phyloP scores from a whole-genome alignment of 2,888 invertebrate species.

The Octonoba sinensis region DNA sequence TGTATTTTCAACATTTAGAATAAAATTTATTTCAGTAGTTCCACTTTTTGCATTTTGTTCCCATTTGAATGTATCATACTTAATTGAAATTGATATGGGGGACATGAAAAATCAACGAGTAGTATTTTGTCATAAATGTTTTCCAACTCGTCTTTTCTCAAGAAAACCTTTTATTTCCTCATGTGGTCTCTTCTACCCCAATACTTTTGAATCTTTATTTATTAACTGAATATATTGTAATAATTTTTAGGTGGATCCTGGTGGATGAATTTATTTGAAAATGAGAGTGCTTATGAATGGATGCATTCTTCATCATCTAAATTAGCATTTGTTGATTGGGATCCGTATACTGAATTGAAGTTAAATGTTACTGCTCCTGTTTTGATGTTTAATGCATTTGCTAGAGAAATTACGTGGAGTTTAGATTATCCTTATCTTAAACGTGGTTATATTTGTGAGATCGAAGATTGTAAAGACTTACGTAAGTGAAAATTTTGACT shows the following conservation, averaged over 20 bases:
- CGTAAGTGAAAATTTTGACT: neutral
- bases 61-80: too few species aligned
- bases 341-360: conserved; percentile 7
- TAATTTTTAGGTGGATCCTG: conserved; percentile 2
- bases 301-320: neutral
- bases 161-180: too few species aligned
- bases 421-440: conserved; percentile 1
- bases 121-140: too few species aligned
- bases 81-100: too few species aligned
- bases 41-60: too few species aligned
- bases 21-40: too few species aligned
- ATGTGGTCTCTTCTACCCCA: too few species aligned
- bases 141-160: too few species aligned
- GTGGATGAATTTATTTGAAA: conserved; percentile 32
- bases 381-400: neutral
- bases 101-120: too few species aligned
- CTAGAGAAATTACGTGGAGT: conserved; percentile 2
- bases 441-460: conserved; percentile 27
- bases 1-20: too few species aligned
- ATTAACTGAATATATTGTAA: too few species aligned
- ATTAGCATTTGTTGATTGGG: conserved; percentile 24
- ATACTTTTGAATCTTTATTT: too few species aligned
- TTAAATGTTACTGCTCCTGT: neutral
- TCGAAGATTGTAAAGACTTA: conserved; percentile 1
- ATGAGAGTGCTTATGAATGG: conserved; percentile 4